Evolutionary conservation across 2,113 vertebrate genomes (phyloP).

Genomic region (Pan paniscus): DNA sequence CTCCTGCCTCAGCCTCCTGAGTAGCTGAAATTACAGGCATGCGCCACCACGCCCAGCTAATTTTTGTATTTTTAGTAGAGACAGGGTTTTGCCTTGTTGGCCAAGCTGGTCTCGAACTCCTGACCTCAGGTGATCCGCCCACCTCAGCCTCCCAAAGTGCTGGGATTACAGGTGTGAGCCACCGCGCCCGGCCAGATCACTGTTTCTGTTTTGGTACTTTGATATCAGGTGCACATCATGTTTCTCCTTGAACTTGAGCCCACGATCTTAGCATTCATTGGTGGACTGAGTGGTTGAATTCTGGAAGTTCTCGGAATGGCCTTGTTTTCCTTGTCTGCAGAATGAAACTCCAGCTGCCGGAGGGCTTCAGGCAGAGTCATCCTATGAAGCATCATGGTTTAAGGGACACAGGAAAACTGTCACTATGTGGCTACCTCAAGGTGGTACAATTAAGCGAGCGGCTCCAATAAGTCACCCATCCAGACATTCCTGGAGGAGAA

Average conservation of each 20-base stretch:
- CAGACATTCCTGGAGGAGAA: neutral
- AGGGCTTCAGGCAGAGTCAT: neutral
- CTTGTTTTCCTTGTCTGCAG: neutral
- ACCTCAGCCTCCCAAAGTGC: too few relatives aligned
- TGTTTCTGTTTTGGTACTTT: neutral
- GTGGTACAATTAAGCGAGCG: accelerated
- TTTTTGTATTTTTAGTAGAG: too few relatives aligned
- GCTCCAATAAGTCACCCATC: neutral
- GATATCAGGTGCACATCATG: neutral
- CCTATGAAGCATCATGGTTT: neutral
- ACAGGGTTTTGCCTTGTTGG: too few relatives aligned
- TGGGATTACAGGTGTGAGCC: too few relatives aligned
- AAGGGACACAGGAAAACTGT: neutral
- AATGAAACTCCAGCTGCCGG: neutral
- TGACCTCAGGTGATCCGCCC: too few relatives aligned
- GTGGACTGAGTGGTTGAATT: neutral
- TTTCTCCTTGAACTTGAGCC: neutral
- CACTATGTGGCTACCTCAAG: neutral
- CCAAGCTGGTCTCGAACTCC: too few relatives aligned
- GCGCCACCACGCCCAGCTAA: too few relatives aligned
- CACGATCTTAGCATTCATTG: neutral
- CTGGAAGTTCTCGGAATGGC: neutral
- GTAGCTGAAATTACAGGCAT: too few relatives aligned
- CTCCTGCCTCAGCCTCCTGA: too few relatives aligned
- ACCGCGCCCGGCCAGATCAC: too few relatives aligned